phyloP scores from a whole-genome alignment of 2,113 vertebrate genomes.

The Suricata suricatta region DNA sequence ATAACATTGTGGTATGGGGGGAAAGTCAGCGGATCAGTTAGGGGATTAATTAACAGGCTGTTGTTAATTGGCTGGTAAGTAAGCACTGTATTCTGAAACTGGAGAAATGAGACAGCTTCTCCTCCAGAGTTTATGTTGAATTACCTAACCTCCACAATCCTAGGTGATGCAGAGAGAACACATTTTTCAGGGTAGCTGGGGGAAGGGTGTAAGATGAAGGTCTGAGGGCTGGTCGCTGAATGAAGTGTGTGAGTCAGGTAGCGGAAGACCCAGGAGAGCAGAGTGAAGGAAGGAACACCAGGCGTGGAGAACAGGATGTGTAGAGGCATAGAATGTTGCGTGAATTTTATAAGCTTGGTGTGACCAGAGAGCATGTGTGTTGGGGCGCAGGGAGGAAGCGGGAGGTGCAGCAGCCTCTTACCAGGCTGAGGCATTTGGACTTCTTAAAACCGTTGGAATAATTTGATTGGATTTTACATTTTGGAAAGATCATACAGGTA shows the following conservation, averaged over 20 bases:
- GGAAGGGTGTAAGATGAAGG: neutral
- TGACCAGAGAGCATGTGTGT: neutral
- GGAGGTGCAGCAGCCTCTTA: neutral
- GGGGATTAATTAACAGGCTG: neutral
- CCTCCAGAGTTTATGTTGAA: neutral
- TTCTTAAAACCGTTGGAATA: conserved; percentile 29
- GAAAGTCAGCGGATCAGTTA: neutral
- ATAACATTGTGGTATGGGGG: neutral
- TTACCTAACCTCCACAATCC: neutral
- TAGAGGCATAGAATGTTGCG: neutral
- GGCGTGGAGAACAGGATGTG: neutral
- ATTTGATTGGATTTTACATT: neutral
- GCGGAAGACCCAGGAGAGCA: too few relatives aligned
- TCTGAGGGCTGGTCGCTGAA: neutral
- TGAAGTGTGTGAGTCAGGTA: neutral
- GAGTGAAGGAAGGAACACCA: neutral
- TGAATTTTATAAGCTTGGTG: neutral
- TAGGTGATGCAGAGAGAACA: neutral
- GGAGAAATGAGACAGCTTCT: neutral
- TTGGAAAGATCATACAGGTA: neutral
- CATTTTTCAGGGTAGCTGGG: neutral
- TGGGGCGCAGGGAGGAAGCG: neutral
- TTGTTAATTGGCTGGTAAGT: neutral
- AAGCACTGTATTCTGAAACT: neutral
- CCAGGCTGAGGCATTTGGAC: neutral